These are phyloP conservation scores for Tenualosa thibaudeaui DNA, from an alignment of 2,797 vertebrate species.

Conservation along the genomic window DNA sequence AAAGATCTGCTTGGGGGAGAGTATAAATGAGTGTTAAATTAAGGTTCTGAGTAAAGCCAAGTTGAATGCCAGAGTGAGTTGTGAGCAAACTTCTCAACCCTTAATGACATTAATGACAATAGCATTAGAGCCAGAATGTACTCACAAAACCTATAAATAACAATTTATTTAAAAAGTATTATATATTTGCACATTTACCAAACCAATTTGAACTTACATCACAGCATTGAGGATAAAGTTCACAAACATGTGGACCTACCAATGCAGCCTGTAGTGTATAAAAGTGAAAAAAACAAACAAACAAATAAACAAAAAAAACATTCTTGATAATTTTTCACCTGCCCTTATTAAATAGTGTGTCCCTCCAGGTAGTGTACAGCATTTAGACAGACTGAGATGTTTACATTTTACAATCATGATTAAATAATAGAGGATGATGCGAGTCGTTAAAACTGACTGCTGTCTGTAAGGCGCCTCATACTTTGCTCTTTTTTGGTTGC, in stretches of 20 bases:
- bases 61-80: neutral
- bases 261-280: neutral
- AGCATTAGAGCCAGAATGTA: neutral
- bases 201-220: neutral
- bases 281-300: neutral
- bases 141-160: constrained; percentile 12
- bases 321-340: neutral
- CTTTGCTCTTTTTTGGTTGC: constrained; percentile 48
- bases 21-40: neutral
- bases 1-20: neutral
- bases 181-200: constrained; percentile 3
- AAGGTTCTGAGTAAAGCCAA: neutral
- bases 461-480: constrained; percentile 28
- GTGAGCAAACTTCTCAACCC: neutral
- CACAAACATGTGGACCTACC: neutral
- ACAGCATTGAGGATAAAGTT: constrained; percentile 11
- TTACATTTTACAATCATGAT: neutral
- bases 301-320: neutral
- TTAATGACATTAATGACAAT: too few species aligned
- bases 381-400: constrained; percentile 4
- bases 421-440: neutral
- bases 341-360: constrained; percentile 13
- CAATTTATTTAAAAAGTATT: constrained; percentile 8
- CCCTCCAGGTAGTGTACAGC: neutral
- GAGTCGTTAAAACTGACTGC: neutral